phyloP scores from a whole-genome alignment of 2,888 invertebrate genomes.

The Nephrotoma appendiculata region DNA sequence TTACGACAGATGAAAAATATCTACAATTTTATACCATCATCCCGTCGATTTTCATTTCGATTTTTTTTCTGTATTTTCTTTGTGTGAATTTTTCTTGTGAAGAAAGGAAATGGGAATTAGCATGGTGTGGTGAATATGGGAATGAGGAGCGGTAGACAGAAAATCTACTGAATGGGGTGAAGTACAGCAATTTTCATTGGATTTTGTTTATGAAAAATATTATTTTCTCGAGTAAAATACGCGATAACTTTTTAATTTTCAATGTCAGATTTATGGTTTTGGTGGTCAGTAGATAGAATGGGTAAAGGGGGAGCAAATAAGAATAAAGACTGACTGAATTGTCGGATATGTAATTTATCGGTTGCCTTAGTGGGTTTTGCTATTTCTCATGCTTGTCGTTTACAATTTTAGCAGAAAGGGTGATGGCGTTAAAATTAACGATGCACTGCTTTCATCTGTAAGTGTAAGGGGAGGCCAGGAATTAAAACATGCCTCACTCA shows the following conservation, averaged over 20 bases:
- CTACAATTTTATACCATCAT: not conserved
- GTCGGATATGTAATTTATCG: too few species aligned
- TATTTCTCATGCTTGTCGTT: too few species aligned
- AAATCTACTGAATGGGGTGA: not conserved
- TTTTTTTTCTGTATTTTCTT: not conserved
- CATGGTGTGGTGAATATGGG: not conserved
- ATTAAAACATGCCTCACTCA: too few species aligned
- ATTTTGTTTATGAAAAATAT: not conserved
- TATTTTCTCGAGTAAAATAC: not conserved
- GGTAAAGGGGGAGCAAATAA: too few species aligned
- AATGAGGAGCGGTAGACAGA: not conserved
- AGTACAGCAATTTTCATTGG: not conserved
- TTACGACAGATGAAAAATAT: not conserved
- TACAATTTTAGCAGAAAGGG: too few species aligned
- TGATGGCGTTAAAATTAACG: too few species aligned
- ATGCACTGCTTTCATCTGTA: too few species aligned
- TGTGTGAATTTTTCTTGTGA: not conserved
- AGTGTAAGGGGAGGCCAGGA: too few species aligned
- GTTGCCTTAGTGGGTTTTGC: too few species aligned
- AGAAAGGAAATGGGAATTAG: not conserved
- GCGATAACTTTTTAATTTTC: not conserved
- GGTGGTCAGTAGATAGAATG: not conserved
- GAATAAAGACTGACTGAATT: too few species aligned
- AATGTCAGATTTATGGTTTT: not conserved
- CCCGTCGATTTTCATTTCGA: not conserved